Percentiles rank a stretch among this genome's conserved stretches.
phyloP scores from a whole-genome alignment of 2,797 vertebrate species.

The Malurus splendens region DNA sequence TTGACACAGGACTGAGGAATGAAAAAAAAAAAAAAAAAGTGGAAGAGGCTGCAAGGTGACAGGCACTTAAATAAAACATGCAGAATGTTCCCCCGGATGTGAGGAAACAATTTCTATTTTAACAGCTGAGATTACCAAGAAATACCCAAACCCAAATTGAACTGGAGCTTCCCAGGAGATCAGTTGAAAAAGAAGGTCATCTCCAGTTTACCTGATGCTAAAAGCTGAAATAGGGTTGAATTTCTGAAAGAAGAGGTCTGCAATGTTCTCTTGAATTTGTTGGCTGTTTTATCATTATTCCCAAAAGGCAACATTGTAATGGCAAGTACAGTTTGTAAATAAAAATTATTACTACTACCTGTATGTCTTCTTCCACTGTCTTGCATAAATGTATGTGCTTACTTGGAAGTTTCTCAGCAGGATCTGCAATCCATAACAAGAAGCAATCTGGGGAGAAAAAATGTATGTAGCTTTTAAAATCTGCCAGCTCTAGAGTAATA shows the following conservation, averaged over 20 bases:
- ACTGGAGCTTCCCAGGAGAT: background rate
- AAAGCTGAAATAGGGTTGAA: background rate
- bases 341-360: slow-evolving; percentile 11
- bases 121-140: background rate
- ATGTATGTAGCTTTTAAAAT: background rate
- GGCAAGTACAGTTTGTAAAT: slow-evolving; percentile 10
- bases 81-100: background rate
- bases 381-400: background rate
- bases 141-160: background rate
- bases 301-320: background rate
- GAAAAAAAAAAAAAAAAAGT: background rate
- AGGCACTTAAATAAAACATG: background rate
- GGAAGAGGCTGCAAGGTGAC: background rate
- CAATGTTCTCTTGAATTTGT: background rate
- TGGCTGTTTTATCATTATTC: background rate
- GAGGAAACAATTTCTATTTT: background rate
- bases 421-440: background rate
- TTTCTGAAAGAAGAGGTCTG: background rate
- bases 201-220: background rate
- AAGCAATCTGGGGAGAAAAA: background rate
- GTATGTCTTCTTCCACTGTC: background rate
- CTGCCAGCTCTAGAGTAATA: background rate
- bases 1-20: background rate
- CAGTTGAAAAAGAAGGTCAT: background rate
- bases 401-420: background rate